Conservation (phyloP, 2,113 vertebrate species). For the Chrysochloris asiatica region DNA sequence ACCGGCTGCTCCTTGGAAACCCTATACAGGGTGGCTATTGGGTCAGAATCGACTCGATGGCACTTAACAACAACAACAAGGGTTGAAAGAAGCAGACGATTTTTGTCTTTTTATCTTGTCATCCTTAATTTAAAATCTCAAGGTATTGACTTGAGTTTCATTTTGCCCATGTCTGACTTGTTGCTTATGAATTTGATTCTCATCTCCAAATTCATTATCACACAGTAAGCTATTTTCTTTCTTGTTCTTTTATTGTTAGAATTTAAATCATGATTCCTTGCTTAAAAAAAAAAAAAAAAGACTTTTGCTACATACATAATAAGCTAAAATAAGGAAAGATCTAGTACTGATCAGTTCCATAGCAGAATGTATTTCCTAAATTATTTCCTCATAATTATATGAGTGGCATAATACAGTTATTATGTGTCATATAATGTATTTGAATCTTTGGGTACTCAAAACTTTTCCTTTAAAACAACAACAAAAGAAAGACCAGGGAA, state of each 20-base stretch:
- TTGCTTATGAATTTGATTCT: no score
- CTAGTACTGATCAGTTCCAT: constrained; percentile 10
- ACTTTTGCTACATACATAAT: background rate
- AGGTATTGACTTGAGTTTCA: constrained; percentile 7
- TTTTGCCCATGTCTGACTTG: constrained; percentile 42
- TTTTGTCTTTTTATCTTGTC: constrained; percentile 40
- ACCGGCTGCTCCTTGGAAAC: no score
- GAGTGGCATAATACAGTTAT: background rate
- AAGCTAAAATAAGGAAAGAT: constrained; percentile 3
- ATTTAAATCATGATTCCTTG: constrained; percentile 16
- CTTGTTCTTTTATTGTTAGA: constrained; percentile 17
- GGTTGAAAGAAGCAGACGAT: constrained; percentile 17
- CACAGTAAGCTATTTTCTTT: background rate
- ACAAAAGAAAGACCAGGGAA: no score
- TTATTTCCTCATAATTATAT: background rate
- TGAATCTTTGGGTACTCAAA: background rate
- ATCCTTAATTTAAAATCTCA: constrained; percentile 22
- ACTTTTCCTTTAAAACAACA: no score
- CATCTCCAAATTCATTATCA: no score
- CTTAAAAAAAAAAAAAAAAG: background rate
- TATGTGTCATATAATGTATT: background rate
- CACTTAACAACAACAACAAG: no score
- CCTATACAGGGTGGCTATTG: no score
- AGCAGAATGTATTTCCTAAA: background rate
- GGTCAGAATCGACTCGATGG: no score